Conservation (phyloP, 2,888 invertebrate species). For the Alcis repandata region DNA sequence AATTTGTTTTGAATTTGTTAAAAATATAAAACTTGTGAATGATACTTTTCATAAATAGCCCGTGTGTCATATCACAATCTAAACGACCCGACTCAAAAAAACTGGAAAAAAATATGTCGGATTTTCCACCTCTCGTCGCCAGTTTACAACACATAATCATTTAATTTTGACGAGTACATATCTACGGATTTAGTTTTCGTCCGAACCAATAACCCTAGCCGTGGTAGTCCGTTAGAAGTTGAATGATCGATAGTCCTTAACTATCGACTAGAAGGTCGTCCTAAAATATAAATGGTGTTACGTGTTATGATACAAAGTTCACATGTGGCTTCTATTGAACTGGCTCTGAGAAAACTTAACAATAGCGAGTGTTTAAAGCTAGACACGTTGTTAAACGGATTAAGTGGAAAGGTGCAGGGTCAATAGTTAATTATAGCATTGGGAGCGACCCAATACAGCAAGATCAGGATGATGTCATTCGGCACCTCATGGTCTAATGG, state of each 20-base stretch:
- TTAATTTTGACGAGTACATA: slow-evolving; percentile 5
- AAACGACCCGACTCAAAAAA: slow-evolving; percentile 47
- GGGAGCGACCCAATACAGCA: background rate
- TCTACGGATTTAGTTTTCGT: background rate
- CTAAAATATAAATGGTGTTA: slow-evolving; percentile 10
- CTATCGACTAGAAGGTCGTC: slow-evolving; percentile 19
- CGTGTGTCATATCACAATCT: slow-evolving; percentile 49
- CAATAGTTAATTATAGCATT: slow-evolving; percentile 14
- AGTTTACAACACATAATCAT: slow-evolving; percentile 8
- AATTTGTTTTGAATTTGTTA: slow-evolving; percentile 32
- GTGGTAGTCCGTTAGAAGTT: slow-evolving; percentile 3
- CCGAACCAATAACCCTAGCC: slow-evolving; percentile 8
- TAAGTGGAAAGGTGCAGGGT: background rate
- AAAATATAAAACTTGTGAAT: slow-evolving; percentile 43
- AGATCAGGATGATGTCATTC: slow-evolving; percentile 19
- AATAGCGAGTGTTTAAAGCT: background rate
- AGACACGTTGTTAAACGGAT: background rate
- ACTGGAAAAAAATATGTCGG: slow-evolving; percentile 44
- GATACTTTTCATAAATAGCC: slow-evolving; percentile 47
- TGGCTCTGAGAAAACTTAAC: background rate
- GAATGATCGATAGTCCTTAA: slow-evolving; percentile 24
- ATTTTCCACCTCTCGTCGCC: slow-evolving; percentile 14
- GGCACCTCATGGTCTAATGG: slow-evolving; percentile 11
- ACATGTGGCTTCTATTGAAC: background rate
- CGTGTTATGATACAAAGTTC: slow-evolving; percentile 5